These are phyloP conservation scores for Leontopithecus rosalia DNA, from an alignment of 2,797 vertebrate species.

Conservation along the genomic window DNA sequence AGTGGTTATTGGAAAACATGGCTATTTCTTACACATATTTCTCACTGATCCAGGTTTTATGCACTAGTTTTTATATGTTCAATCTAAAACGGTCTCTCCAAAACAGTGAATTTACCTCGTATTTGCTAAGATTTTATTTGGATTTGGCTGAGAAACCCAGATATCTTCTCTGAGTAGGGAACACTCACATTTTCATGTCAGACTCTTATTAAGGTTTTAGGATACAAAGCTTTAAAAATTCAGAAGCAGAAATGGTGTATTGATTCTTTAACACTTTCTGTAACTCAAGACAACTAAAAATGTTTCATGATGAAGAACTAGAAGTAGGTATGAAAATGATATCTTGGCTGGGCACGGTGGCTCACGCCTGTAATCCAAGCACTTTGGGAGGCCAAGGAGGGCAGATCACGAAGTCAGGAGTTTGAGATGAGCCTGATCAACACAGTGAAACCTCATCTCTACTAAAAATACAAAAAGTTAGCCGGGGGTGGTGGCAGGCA, in stretches of 20 bases:
- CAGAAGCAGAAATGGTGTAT: not conserved
- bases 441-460: not conserved
- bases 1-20: not conserved
- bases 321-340: not conserved
- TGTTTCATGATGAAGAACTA: not conserved
- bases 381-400: not conserved
- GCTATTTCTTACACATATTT: not conserved
- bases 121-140: not conserved
- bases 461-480: not conserved
- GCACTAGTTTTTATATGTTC: not conserved
- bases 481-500: not conserved
- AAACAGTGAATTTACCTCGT: not conserved
- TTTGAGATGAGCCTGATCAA: not conserved
- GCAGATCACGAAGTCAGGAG: not conserved
- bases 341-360: not conserved
- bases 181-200: constrained; percentile 9
- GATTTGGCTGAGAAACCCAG: constrained; percentile 12
- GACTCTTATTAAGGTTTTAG: not conserved
- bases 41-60: not conserved
- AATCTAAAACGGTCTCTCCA: not conserved
- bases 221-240: not conserved
- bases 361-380: not conserved
- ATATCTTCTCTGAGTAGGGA: constrained; percentile 2
- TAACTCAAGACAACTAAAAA: not conserved
- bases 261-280: not conserved